These are phyloP conservation scores for Willowsia nigromaculata DNA, from an alignment of 2,888 invertebrate species.

Conservation along the genomic window DNA sequence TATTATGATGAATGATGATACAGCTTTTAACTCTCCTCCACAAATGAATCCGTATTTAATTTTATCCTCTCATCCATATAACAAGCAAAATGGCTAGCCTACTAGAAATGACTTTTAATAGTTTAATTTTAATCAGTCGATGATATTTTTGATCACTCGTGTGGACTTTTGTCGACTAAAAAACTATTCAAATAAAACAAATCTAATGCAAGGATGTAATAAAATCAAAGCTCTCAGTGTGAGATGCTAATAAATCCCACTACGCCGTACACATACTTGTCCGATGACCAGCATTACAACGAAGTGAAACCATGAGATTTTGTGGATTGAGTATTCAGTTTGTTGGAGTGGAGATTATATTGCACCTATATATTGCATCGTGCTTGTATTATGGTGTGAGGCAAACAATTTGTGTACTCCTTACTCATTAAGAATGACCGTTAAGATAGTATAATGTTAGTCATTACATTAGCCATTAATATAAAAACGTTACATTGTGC, in stretches of 20 bases:
- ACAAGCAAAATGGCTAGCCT: not conserved
- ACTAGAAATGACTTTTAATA: not conserved
- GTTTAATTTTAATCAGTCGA: constrained; percentile 17
- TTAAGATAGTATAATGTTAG: constrained; percentile 2
- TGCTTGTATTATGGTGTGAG: not conserved
- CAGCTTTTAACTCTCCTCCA: no score
- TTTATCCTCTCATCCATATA: not conserved
- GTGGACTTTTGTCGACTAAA: no score
- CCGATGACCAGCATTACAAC: no score
- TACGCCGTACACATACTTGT: no score
- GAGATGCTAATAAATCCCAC: no score
- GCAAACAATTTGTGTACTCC: constrained; percentile 13
- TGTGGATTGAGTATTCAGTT: no score
- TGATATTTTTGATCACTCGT: not conserved
- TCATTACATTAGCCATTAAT: no score
- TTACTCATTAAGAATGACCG: constrained; percentile 10
- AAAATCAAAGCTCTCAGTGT: no score
- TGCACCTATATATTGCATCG: not conserved
- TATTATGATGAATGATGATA: not conserved
- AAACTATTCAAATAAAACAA: no score
- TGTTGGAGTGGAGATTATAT: not conserved
- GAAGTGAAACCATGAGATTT: no score
- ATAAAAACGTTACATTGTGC: not conserved
- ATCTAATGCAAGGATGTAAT: no score
- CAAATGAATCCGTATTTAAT: no score